Evolutionary conservation across 2,113 vertebrate species (phyloP), one percentile per base, ranked within the genome.

Genomic region (Malaclemys terrapin): DNA sequence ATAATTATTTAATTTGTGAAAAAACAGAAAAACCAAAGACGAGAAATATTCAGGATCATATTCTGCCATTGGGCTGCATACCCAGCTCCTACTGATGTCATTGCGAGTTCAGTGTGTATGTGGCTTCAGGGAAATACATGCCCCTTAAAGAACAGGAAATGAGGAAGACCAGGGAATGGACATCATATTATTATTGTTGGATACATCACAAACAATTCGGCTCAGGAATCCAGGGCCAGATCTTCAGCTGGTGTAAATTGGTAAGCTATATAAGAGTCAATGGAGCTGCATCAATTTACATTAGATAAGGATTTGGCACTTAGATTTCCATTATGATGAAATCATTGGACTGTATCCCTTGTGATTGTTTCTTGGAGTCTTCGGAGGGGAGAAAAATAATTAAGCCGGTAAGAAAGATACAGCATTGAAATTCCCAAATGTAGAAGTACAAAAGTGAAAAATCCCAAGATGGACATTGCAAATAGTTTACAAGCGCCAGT

Each of bases 401-500:
- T 81, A 53, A 24, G n/a, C 91, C 11, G 5, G 83, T 83, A 92
- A 49, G 72, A 95, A 80, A 92, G 85, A 81, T 56, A 78, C 25
- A 91, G 13, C 2, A 75, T 95, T 95, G 91, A 79, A 94, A 92
- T 90, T 69, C 52, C 76, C 85, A 87, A 2, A 42, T 90, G 89
- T 84, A 93, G 85, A 96, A 94, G 85, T 76, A 42, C 42, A 89
- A 19, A 19, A 96, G 95, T 82, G 54, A 95, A 88, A 88, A 82
- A 87, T 85, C 89, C 42, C 25, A 81, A 82, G 76, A 91, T 0
- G 92, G 89, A 93, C 94, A 84, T 69, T 95, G 91, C 47, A 94
- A 96, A 96, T 85, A 59, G 56, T 52, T 95, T 91, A 92, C 95
- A 95, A 95, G 87, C 84, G 91, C 54, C 89, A 95, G 91, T 91